Base-by-base conservation (phyloP, 2,113 vertebrate genomes). In the Campylomormyrus tamandua region DNA sequence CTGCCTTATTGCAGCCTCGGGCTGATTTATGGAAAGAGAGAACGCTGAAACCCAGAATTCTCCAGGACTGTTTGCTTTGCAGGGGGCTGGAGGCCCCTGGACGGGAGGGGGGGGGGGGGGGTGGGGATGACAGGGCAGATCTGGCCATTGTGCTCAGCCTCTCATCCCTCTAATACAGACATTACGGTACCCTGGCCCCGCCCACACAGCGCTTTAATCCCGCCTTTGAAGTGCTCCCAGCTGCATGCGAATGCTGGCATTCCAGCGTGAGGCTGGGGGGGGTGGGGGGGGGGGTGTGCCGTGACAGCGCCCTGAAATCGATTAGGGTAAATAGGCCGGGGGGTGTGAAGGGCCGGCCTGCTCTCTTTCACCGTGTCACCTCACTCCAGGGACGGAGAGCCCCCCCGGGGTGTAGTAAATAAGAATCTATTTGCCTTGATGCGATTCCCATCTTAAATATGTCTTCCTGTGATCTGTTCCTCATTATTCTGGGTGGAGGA, bases 221-320 rank as follows among this genome's bases (percentile, higher is more conserved):
- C 35, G 27, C 21, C 85, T 90, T 90, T 90, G 90, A 90, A 87
- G 85, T 77, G 21, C 21, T 50, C 70, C 66, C 86, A 90, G 62
- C 27, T 87, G 85, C 84, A 87, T 87, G 84, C 4, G 24, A 74
- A n/a, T 45, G 49, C 86, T 50, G 62, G 66, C 42, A 88, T 88
- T 90, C 90, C 90, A 80, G 86, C 39, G 8, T 46, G 35, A 86
- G 89, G 13, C 53, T 10, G 62, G n/a, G 62, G 27, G 42, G 9
- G 52, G 35, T 2, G 7, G 2, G 45, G 56, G 7, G 31, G 31
- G 24, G 21, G 0, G 13, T 1, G 24, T 48, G 39, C 39, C n/a
- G 24, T 66, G 80, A 86, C 89, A 90, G 56, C 35, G 42, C 83
- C 83, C 46, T 70, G 83, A 87, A 70, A 86, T 87, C 83, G 46